These are phyloP conservation scores for Hydrotaea cyrtoneurina DNA, from an alignment of 2,888 invertebrate genomes.

Conservation along the genomic window DNA sequence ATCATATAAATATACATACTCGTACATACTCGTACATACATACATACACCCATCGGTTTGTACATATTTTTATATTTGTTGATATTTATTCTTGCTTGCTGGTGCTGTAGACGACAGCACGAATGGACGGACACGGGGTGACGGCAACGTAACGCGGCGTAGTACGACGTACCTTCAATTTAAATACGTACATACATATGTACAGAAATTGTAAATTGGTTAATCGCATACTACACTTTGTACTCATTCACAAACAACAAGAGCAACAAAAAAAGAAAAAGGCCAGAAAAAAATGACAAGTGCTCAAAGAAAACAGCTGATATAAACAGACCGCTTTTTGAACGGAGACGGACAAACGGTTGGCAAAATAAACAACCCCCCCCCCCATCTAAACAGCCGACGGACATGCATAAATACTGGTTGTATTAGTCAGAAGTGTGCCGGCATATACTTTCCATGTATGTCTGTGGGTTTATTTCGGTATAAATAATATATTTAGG, in stretches of 20 bases:
- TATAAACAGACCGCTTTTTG: slow-evolving; percentile 46
- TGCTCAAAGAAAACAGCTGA: slow-evolving; percentile 48
- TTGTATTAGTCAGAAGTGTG: slow-evolving; percentile 1
- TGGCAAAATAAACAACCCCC: neutral
- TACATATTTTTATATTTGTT: slow-evolving; percentile 15
- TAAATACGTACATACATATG: too few species aligned
- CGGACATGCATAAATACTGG: neutral
- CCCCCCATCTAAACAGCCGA: neutral
- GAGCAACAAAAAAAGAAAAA: neutral
- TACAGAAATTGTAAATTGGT: slow-evolving; percentile 50
- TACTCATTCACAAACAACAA: slow-evolving; percentile 16
- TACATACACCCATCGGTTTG: neutral
- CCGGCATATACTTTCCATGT: slow-evolving; percentile 25
- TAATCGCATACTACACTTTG: slow-evolving; percentile 42
- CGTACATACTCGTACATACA: neutral
- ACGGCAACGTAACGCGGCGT: neutral
- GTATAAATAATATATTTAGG: slow-evolving; percentile 20
- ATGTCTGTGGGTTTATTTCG: neutral
- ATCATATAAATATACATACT: slow-evolving; percentile 21
- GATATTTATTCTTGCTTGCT: slow-evolving; percentile 24
- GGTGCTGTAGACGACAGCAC: neutral
- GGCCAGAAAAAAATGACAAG: slow-evolving; percentile 5
- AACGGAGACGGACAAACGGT: slow-evolving; percentile 15
- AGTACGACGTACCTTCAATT: slow-evolving; percentile 43
- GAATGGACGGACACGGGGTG: neutral